These are phyloP conservation scores for Gracilinanus agilis DNA, from an alignment of 2,113 vertebrate species.

Conservation along the genomic window DNA sequence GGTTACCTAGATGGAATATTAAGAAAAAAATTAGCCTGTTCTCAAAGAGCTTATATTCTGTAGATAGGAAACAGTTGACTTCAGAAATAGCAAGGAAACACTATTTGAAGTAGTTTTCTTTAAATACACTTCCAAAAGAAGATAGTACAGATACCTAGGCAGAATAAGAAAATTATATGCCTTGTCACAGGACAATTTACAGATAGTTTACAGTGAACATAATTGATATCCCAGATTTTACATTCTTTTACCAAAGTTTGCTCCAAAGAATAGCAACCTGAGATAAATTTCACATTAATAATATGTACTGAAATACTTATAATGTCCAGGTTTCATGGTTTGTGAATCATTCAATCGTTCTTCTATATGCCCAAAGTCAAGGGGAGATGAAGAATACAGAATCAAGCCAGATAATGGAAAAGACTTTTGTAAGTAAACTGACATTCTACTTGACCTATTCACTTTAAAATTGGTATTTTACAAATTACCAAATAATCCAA, in stretches of 20 bases:
- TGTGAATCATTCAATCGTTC: no score
- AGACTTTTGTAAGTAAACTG: conserved; percentile 23
- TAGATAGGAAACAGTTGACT: not conserved
- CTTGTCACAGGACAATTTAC: not conserved
- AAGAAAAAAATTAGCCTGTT: not conserved
- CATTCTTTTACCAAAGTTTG: no score
- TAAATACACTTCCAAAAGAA: not conserved
- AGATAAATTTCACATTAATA: no score
- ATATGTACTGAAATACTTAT: no score
- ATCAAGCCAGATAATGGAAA: not conserved
- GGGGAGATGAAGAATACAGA: not conserved
- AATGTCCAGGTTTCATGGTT: no score
- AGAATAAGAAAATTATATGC: not conserved
- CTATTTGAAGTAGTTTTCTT: not conserved
- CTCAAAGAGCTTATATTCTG: not conserved
- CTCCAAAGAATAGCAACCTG: no score
- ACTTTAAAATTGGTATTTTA: not conserved
- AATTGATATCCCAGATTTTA: not conserved
- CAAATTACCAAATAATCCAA: no score
- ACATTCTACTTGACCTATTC: not conserved
- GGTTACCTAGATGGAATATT: not conserved
- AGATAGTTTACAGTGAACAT: not conserved
- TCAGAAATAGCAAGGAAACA: not conserved
- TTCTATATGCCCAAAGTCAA: no score
- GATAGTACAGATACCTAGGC: not conserved